phyloP scores from a whole-genome alignment of 2,113 vertebrate genomes.

The Malurus cyaneus region DNA sequence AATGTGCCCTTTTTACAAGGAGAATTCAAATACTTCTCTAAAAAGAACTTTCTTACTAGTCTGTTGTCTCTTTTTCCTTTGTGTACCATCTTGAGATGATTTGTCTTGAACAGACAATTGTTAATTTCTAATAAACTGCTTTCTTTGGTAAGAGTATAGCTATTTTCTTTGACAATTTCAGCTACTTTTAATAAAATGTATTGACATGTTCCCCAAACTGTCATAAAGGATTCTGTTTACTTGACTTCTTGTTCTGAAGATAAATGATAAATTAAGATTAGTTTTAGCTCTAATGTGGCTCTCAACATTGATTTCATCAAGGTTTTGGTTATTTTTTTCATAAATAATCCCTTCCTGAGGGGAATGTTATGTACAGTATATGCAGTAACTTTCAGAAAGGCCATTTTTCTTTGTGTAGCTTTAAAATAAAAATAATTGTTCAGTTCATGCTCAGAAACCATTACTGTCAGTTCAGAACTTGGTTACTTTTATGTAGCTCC shows the following conservation, averaged over 20 bases:
- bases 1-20: not conserved
- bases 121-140: not conserved
- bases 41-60: not conserved
- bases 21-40: not conserved
- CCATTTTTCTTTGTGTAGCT: not conserved
- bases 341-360: not conserved
- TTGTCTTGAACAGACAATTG: not conserved
- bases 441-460: not conserved
- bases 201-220: not conserved
- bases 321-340: not conserved
- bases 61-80: not conserved
- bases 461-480: not conserved
- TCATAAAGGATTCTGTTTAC: not conserved
- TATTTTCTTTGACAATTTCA: not conserved
- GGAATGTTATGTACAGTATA: not conserved
- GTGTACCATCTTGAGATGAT: not conserved
- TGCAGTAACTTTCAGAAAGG: not conserved
- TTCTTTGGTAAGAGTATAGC: not conserved
- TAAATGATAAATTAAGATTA: not conserved
- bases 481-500: not conserved
- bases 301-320: not conserved
- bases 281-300: not conserved
- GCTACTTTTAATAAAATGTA: not conserved
- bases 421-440: not conserved
- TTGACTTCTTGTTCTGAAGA: not conserved